A percentile compares a stretch with the other conserved stretches of the same genome.
phyloP scores from a whole-genome alignment of 2,113 vertebrate genomes.

The Tapirus terrestris region DNA sequence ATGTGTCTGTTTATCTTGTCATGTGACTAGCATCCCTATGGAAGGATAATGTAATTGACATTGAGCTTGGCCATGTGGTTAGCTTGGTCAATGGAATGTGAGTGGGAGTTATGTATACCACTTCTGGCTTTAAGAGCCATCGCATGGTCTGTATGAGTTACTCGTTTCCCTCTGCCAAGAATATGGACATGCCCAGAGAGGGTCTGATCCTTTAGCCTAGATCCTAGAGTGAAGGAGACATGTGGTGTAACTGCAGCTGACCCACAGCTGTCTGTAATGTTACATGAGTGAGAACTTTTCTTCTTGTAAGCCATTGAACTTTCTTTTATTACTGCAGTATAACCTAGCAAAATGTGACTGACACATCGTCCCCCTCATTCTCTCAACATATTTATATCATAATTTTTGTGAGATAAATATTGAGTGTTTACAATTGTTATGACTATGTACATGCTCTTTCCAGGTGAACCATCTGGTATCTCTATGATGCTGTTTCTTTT shows the following conservation, averaged over 20 bases:
- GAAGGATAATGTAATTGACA: background rate
- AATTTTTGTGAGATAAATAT: conserved; percentile 16
- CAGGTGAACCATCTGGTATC: background rate
- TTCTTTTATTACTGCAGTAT: background rate
- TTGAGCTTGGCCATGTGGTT: background rate
- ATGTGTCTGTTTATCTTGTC: background rate
- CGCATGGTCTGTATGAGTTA: background rate
- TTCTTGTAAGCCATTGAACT: background rate
- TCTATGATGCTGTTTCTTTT: background rate
- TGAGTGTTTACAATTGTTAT: background rate
- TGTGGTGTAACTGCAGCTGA: background rate
- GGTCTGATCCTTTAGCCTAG: background rate
- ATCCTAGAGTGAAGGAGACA: background rate
- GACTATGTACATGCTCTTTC: background rate
- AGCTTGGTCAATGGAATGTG: background rate
- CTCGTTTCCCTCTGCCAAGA: background rate
- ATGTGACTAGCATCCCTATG: background rate
- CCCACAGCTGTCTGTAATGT: background rate
- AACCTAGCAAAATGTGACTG: background rate
- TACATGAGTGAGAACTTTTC: background rate
- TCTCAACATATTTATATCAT: background rate
- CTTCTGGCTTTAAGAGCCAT: background rate
- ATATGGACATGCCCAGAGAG: background rate
- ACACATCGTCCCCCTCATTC: background rate
- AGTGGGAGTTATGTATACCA: background rate